These are phyloP conservation scores for Eurytoma adleriae DNA, from an alignment of 2,888 invertebrate genomes.

Conservation along the genomic window DNA sequence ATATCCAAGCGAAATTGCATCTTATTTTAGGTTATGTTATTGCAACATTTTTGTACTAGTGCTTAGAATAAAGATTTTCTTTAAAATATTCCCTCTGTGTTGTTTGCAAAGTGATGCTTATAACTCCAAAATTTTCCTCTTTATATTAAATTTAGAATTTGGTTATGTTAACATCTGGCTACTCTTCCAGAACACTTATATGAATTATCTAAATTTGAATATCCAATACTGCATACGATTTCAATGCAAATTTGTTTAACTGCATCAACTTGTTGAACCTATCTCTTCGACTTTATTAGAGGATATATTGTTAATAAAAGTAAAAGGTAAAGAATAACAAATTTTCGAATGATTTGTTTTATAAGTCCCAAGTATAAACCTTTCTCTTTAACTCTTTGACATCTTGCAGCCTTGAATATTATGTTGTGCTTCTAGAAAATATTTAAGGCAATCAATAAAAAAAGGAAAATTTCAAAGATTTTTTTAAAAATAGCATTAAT, in stretches of 20 bases:
- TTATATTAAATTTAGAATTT: conserved; percentile 16
- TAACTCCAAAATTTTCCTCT: not conserved
- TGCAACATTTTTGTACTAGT: conserved; percentile 21
- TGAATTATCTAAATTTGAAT: not conserved
- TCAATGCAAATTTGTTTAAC: not conserved
- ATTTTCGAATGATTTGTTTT: not conserved
- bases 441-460: not conserved
- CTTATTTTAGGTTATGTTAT: conserved; percentile 42
- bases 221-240: no score
- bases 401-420: no score
- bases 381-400: no score
- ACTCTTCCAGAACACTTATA: not conserved
- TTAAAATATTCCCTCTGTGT: not conserved
- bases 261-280: not conserved
- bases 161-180: conserved; percentile 32
- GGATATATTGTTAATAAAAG: not conserved
- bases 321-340: no score
- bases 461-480: not conserved
- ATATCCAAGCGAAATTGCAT: not conserved
- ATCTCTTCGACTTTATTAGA: not conserved
- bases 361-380: not conserved
- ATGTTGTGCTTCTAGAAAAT: no score
- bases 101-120: not conserved
- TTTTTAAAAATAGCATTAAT: not conserved
- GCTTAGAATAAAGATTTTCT: conserved; percentile 21